Conservation (phyloP, 2,888 invertebrate genomes). For the Plutella xylostella region DNA sequence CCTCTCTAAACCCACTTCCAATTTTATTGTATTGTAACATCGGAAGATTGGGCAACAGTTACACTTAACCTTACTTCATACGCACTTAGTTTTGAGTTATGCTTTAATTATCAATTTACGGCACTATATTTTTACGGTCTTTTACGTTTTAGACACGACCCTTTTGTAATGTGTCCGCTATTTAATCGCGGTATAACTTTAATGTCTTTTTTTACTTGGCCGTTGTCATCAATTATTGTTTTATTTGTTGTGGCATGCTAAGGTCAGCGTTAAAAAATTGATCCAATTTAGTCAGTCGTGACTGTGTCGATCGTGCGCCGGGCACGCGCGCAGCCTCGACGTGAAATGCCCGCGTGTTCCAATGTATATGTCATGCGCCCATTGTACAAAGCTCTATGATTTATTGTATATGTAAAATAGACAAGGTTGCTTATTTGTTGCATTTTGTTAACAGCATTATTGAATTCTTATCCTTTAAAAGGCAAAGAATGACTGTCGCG, state of each 20-base stretch:
- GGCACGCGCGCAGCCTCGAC: slow-evolving; percentile 50
- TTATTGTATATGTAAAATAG: slow-evolving; percentile 40
- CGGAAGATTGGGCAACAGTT: slow-evolving; percentile 2
- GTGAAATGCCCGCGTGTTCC: slow-evolving; percentile 47
- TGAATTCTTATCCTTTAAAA: neutral
- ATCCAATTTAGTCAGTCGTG: slow-evolving; percentile 52
- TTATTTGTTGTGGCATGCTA: slow-evolving; percentile 21
- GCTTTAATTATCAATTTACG: slow-evolving; percentile 2
- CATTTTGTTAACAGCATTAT: neutral
- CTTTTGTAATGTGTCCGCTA: neutral
- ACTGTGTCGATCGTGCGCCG: slow-evolving; percentile 42
- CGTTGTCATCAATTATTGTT: slow-evolving; percentile 20
- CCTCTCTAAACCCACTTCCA: neutral
- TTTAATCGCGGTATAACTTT: too few species aligned
- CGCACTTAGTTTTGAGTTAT: neutral
- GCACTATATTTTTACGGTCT: neutral
- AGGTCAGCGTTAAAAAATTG: slow-evolving; percentile 50
- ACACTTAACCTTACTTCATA: slow-evolving; percentile 1
- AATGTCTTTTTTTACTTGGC: neutral
- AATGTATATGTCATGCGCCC: slow-evolving; percentile 42
- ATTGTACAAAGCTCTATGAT: slow-evolving; percentile 57
- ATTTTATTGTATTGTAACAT: neutral
- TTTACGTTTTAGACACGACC: too few species aligned
- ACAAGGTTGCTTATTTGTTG: slow-evolving; percentile 38
- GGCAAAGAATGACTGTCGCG: neutral